Evolutionary conservation across 2,888 invertebrate genomes (phyloP).

Genomic region (Colletes collaris): DNA sequence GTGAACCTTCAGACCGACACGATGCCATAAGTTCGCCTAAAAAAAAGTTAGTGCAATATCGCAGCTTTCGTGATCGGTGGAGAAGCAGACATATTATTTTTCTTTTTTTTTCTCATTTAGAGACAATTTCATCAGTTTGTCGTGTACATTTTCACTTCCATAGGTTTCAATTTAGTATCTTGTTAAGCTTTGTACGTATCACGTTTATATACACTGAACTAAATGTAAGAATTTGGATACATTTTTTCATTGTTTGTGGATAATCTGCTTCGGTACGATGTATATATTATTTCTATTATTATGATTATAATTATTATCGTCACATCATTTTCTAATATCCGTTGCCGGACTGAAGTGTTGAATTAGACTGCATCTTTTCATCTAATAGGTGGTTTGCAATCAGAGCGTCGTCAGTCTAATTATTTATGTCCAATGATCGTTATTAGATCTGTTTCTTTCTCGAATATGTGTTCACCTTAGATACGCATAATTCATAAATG

Average conservation of each 20-base stretch:
- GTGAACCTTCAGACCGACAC: conserved; percentile 73
- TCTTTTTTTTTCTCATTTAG: conserved; percentile 14
- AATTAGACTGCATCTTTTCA: conserved; percentile 41
- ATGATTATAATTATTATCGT: conserved; percentile 18
- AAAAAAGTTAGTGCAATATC: conserved; percentile 70
- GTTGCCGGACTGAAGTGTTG: conserved; percentile 72
- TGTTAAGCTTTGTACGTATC: conserved; percentile 47
- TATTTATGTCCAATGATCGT: conserved; percentile 45
- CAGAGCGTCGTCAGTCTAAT: conserved; percentile 49
- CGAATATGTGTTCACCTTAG: conserved; percentile 39
- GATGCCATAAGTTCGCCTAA: conserved; percentile 52
- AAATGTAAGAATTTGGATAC: conserved; percentile 57
- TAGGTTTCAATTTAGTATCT: conserved; percentile 34
- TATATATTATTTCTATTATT: conserved; percentile 64
- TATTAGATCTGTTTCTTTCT: conserved; percentile 48
- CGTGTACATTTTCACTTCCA: conserved; percentile 46
- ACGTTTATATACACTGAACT: conserved; percentile 33
- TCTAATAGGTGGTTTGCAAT: conserved; percentile 44
- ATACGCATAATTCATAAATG: conserved; percentile 42
- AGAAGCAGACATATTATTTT: conserved; percentile 8
- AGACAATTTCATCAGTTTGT: conserved; percentile 26
- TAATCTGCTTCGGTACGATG: conserved; percentile 62
- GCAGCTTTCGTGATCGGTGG: conserved; percentile 43
- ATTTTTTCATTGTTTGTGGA: conserved; percentile 48
- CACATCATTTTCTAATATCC: conserved; percentile 35